phyloP scores from a whole-genome alignment of 2,888 invertebrate genomes.

The Sarcophaga variegata region DNA sequence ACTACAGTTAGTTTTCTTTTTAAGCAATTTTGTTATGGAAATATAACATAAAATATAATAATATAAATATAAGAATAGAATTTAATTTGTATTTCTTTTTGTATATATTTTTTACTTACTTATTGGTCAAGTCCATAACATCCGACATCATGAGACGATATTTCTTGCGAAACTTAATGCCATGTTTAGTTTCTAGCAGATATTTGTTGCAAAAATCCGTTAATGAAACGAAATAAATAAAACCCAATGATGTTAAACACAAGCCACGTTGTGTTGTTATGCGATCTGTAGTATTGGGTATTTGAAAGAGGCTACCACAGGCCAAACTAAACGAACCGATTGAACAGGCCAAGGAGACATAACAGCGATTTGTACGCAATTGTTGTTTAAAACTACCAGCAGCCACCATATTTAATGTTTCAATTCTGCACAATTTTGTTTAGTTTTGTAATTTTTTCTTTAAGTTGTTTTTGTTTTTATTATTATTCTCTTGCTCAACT shows the following conservation, averaged over 20 bases:
- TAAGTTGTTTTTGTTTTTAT: too few species aligned
- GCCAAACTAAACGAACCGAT: constrained; percentile 81
- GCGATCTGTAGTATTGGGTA: constrained; percentile 82
- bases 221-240: constrained; percentile 86
- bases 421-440: not conserved
- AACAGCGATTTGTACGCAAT: constrained; percentile 76
- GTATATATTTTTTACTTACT: constrained; percentile 83
- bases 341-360: constrained; percentile 80
- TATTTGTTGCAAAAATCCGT: constrained; percentile 86
- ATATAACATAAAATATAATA: too few species aligned
- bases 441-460: too few species aligned
- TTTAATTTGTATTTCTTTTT: not conserved
- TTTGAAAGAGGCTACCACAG: constrained; percentile 80
- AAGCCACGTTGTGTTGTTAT: constrained; percentile 85
- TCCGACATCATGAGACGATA: constrained; percentile 86
- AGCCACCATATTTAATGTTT: constrained; percentile 52
- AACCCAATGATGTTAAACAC: constrained; percentile 85
- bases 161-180: constrained; percentile 84
- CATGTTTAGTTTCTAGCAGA: constrained; percentile 84
- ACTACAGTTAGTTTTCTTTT: too few species aligned
- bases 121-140: constrained; percentile 89
- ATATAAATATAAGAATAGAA: too few species aligned
- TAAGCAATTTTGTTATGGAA: too few species aligned
- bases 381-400: constrained; percentile 70
- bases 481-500: not conserved